phyloP scores from a whole-genome alignment of 2,888 invertebrate genomes.

The Invenusta paracnida region DNA sequence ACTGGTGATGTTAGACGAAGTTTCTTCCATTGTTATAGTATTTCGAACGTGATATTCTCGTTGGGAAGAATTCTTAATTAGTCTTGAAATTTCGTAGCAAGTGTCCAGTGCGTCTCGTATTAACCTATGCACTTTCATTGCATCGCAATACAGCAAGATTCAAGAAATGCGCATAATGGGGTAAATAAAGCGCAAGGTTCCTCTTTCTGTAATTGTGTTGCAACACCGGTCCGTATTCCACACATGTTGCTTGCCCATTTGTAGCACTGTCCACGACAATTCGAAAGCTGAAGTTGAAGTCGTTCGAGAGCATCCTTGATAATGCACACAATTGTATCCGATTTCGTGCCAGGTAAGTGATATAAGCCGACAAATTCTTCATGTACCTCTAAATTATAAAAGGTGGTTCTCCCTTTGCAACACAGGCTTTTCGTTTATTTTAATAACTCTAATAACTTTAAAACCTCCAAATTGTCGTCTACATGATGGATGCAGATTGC shows the following conservation, averaged over 20 bases:
- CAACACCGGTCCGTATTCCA: not conserved
- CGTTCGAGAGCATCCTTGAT: constrained; percentile 46
- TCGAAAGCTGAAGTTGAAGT: constrained; percentile 44
- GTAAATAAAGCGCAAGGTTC: constrained; percentile 16
- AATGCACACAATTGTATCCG: constrained; percentile 37
- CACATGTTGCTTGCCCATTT: not conserved
- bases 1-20: constrained; percentile 23
- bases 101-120: constrained; percentile 15
- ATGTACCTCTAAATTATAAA: too few relatives aligned
- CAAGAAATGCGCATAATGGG: not conserved
- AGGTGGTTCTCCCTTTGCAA: too few relatives aligned
- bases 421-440: too few relatives aligned
- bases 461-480: constrained; percentile 42
- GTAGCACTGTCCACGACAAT: constrained; percentile 37
- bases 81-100: constrained; percentile 8
- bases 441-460: too few relatives aligned
- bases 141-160: not conserved
- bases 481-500: constrained; percentile 45
- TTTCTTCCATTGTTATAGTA: constrained; percentile 1
- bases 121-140: not conserved
- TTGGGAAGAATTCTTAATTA: constrained; percentile 15
- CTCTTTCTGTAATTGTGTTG: constrained; percentile 14
- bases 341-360: constrained; percentile 40
- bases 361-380: constrained; percentile 48
- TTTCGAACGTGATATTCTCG: constrained; percentile 10